phyloP scores from a whole-genome alignment of 2,888 invertebrate species.

The Dynastes maya region DNA sequence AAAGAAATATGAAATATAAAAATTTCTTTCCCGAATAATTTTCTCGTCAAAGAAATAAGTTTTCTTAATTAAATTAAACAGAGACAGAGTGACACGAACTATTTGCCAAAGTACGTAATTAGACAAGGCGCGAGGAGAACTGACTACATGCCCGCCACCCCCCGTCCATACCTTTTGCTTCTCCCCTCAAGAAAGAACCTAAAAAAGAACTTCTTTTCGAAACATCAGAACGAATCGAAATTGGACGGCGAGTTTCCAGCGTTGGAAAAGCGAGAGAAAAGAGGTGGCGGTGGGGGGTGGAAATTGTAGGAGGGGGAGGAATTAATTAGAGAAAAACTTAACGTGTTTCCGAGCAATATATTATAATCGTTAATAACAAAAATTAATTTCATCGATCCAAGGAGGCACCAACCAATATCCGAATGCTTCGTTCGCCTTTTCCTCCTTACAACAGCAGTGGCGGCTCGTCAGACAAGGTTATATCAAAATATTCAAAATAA shows the following conservation, averaged over 20 bases:
- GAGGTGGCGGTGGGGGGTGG: too few relatives aligned
- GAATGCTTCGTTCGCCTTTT: neutral
- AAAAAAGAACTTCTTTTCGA: slow-evolving; percentile 12
- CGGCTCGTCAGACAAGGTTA: too few relatives aligned
- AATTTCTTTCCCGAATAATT: slow-evolving; percentile 50
- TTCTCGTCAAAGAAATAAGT: slow-evolving; percentile 53
- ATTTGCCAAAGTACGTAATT: slow-evolving; percentile 40
- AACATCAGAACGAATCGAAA: slow-evolving; percentile 26
- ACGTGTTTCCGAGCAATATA: slow-evolving; percentile 67
- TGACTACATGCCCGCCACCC: slow-evolving; percentile 25
- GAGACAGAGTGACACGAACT: slow-evolving; percentile 58
- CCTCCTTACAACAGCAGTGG: too few relatives aligned
- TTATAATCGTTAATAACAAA: slow-evolving; percentile 70
- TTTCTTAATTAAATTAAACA: slow-evolving; percentile 68
- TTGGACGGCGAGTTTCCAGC: slow-evolving; percentile 36
- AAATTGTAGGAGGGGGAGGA: slow-evolving; percentile 52
- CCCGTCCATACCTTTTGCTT: neutral
- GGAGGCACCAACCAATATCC: neutral
- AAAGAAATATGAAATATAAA: slow-evolving; percentile 47
- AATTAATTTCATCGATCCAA: slow-evolving; percentile 68
- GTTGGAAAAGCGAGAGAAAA: neutral
- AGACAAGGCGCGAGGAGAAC: slow-evolving; percentile 30
- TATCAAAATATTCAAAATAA: too few relatives aligned
- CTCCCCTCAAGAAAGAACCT: neutral
- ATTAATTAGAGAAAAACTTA: slow-evolving; percentile 68